These are phyloP conservation scores for Neomicropteryx cornuta DNA, from an alignment of 1,140 invertebrate species.

Conservation along the genomic window DNA sequence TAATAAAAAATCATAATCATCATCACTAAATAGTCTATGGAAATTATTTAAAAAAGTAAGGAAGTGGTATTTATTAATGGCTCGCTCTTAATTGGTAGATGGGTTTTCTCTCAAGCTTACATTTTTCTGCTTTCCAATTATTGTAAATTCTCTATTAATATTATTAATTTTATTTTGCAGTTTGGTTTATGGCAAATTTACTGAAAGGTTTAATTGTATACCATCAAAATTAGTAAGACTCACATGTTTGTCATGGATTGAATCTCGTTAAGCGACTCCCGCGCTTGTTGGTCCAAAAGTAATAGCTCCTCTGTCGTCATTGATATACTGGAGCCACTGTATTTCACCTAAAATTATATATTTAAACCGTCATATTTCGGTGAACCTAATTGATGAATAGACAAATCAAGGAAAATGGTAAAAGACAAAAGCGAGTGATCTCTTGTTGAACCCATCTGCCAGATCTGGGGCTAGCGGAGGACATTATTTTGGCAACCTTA, in stretches of 20 bases:
- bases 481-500: too few species aligned
- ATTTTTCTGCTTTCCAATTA: too few species aligned
- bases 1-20: too few species aligned
- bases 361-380: background rate
- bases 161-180: background rate
- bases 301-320: conserved; percentile 74
- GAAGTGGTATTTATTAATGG: too few species aligned
- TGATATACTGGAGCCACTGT: conserved; percentile 46
- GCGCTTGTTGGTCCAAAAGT: conserved; percentile 54
- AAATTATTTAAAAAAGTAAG: background rate
- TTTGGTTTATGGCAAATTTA: background rate
- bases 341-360: conserved; percentile 47
- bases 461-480: too few species aligned
- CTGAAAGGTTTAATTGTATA: background rate
- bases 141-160: background rate
- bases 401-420: too few species aligned
- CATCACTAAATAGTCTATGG: too few species aligned
- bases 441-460: too few species aligned
- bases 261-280: conserved; percentile 65
- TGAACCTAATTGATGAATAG: too few species aligned
- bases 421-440: too few species aligned
- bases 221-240: conserved; percentile 18
- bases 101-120: too few species aligned
- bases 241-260: conserved; percentile 72
- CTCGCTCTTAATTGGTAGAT: too few species aligned